Percentiles rank a stretch among this genome's conserved stretches.
phyloP scores from a whole-genome alignment of 2,888 invertebrate genomes.

The Aphrophora alni region DNA sequence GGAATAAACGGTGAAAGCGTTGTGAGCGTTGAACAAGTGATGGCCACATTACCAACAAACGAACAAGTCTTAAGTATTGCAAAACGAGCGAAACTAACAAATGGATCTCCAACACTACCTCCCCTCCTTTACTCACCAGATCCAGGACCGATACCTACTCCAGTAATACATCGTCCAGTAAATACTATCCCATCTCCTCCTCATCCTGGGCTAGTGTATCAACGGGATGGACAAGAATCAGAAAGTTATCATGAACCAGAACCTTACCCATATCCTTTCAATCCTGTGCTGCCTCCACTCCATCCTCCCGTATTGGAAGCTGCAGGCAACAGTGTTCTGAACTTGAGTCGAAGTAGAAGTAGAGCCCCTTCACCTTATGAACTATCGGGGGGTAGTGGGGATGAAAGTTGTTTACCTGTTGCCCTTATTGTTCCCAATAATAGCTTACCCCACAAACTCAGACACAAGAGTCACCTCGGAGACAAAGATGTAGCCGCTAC shows the following conservation, averaged over 20 bases:
- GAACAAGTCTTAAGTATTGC: slow-evolving; percentile 86
- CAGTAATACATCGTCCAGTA: slow-evolving; percentile 67
- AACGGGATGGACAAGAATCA: slow-evolving; percentile 52
- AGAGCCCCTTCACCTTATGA: slow-evolving; percentile 79
- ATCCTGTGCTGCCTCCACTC: slow-evolving; percentile 55
- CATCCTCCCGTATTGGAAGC: slow-evolving; percentile 57
- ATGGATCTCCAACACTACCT: slow-evolving; percentile 56
- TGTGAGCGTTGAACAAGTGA: slow-evolving; percentile 87
- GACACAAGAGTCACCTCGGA: slow-evolving; percentile 89
- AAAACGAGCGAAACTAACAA: slow-evolving; percentile 70
- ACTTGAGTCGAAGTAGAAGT: slow-evolving; percentile 56
- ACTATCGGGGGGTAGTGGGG: slow-evolving; percentile 75
- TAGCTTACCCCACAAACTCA: slow-evolving; percentile 85
- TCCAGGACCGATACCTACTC: slow-evolving; percentile 63
- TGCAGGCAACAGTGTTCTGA: slow-evolving; percentile 56
- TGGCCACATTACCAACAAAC: slow-evolving; percentile 82
- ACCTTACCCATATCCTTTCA: slow-evolving; percentile 61
- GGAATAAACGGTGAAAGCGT: slow-evolving; percentile 87
- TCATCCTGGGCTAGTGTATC: slow-evolving; percentile 55
- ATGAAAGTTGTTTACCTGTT: slow-evolving; percentile 59
- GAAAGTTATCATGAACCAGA: slow-evolving; percentile 30
- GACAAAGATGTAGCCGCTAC: slow-evolving; percentile 80
- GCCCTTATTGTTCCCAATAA: slow-evolving; percentile 67
- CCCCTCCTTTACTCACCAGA: slow-evolving; percentile 65
- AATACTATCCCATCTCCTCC: slow-evolving; percentile 52